Evolutionary conservation across 2,888 invertebrate species (phyloP).

Genomic region (Malachius bipustulatus): DNA sequence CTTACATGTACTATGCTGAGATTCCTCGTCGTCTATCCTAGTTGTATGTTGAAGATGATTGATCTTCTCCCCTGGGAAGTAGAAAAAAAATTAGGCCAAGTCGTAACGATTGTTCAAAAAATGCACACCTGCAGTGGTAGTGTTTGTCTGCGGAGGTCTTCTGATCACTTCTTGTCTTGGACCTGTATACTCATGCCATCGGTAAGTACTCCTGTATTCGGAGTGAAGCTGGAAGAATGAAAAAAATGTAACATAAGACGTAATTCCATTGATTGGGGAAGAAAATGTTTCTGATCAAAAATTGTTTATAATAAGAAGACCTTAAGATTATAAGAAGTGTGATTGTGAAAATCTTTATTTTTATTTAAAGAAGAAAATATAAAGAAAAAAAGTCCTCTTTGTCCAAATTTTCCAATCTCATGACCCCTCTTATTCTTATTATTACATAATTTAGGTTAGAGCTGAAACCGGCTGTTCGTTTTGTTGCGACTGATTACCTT

Average conservation of each 20-base stretch:
- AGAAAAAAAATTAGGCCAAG: slow-evolving; percentile 7
- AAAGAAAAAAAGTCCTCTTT: too few species aligned
- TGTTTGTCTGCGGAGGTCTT: slow-evolving; percentile 46
- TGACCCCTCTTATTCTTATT: too few species aligned
- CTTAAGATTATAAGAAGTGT: too few species aligned
- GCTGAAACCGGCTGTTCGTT: too few species aligned
- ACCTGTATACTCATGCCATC: slow-evolving; percentile 87
- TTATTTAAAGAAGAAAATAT: too few species aligned
- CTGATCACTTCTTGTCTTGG: slow-evolving; percentile 61
- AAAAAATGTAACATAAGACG: neutral
- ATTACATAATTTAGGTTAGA: too few species aligned
- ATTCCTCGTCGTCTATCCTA: slow-evolving; percentile 31
- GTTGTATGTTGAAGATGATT: slow-evolving; percentile 27
- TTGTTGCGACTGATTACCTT: slow-evolving; percentile 81
- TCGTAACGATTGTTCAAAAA: too few species aligned
- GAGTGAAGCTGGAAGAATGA: slow-evolving; percentile 68
- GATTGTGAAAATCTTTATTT: too few species aligned
- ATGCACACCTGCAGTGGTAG: slow-evolving; percentile 24
- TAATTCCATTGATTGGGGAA: too few species aligned
- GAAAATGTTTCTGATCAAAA: too few species aligned
- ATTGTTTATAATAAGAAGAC: too few species aligned
- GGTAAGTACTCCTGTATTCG: slow-evolving; percentile 88
- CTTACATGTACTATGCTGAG: slow-evolving; percentile 31
- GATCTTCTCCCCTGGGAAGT: slow-evolving; percentile 27
- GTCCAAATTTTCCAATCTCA: too few species aligned